Evolutionary conservation across 2,113 vertebrate genomes (phyloP).

Genomic region (Hipposideros armiger): DNA sequence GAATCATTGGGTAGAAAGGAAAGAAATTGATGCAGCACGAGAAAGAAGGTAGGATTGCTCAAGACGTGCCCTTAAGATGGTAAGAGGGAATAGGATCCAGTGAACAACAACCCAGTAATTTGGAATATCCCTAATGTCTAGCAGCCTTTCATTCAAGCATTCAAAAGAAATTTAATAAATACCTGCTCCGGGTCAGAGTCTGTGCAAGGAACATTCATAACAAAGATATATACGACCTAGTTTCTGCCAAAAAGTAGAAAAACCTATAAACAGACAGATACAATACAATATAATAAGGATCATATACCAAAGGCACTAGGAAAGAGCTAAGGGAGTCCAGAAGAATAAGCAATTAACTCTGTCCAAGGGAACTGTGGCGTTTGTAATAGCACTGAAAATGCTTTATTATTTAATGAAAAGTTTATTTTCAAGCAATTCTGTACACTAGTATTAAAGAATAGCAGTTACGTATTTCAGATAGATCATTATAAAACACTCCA

Average conservation of each 20-base stretch:
- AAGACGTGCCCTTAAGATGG: neutral
- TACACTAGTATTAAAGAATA: neutral
- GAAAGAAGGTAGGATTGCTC: neutral
- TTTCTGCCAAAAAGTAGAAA: constrained; percentile 27
- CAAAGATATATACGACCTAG: constrained; percentile 24
- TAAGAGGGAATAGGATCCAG: neutral
- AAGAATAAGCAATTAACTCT: neutral
- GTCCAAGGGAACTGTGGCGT: neutral
- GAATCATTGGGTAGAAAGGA: constrained; percentile 5
- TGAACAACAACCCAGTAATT: constrained; percentile 1
- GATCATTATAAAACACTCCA: constrained; percentile 4
- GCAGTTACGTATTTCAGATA: constrained; percentile 23
- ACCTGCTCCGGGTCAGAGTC: neutral
- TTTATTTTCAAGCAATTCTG: constrained; percentile 37
- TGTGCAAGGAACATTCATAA: neutral
- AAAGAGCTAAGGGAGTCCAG: neutral
- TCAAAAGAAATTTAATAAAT: neutral
- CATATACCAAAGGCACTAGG: neutral
- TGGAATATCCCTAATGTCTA: neutral
- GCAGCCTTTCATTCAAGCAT: constrained; percentile 9
- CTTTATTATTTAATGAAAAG: constrained; percentile 13
- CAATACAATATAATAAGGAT: neutral
- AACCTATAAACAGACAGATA: neutral
- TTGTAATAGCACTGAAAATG: constrained; percentile 8
- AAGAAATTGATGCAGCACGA: constrained; percentile 1